Evolutionary conservation across 23 tunicate species (phyloP), one percentile per base, ranked within the genome.

Genomic region (Clavelina lepadiformis): DNA sequence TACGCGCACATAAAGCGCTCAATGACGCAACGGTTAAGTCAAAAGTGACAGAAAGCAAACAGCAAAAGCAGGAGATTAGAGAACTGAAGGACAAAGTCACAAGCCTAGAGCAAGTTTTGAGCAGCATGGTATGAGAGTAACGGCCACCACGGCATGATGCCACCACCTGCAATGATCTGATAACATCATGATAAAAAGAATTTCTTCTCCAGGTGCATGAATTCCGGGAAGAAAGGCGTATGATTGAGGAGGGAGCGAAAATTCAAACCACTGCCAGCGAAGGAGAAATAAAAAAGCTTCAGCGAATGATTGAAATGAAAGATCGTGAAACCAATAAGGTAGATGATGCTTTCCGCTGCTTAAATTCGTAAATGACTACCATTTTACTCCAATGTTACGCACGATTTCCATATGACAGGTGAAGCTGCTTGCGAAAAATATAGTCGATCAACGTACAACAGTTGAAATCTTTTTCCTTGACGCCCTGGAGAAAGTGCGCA

Each of bases 401-500:
- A 15, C 49, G 49, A 15, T 41, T 15, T 41, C 49, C 15, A 15
- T 41, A 41, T 11, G 49, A 5, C 6, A 82, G 92, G 92, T 91
- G 31, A 91, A 83, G 46, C 59, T 31, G 7, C 61, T 91, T 11
- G 92, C 98, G 4, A 83, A 72, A 38, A 83, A 70, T 31, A 83
- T 91, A 30, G 84, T 91, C 4, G 86, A 91, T n/a, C 75, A 91
- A 32, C 91, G 98, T 32, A 83, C 92, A 15, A 34, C 70, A 1
- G 78, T 91, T 32, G 98, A 91, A 33, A 56, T 63, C 5, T 91
- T 91, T 58, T 91, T 91, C 61, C 72, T 78, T 6, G 81, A 77
- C 38, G 92, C 98, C 31, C 35, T 91, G 77, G 92, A 82, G 34
- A 83, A 83, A 77, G 98, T 91, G 36, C 73, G 97, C 5, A 57